Evolutionary conservation across 2,113 vertebrate genomes (phyloP).

Genomic region (Bufo gargarizans): DNA sequence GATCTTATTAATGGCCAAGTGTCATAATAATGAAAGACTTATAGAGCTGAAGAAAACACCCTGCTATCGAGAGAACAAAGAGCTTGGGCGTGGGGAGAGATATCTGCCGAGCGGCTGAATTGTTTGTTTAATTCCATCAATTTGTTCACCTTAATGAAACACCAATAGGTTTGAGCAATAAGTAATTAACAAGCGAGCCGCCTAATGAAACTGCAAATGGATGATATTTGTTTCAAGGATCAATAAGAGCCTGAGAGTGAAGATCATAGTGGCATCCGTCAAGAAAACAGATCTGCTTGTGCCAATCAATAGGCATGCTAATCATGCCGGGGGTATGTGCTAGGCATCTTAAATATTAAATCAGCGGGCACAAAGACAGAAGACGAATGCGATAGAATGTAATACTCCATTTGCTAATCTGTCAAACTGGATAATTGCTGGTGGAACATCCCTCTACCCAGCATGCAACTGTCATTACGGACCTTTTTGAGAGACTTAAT

Average conservation of each 20-base stretch:
- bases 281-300: slow-evolving; percentile 77
- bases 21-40: slow-evolving; percentile 14
- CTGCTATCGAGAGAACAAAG: slow-evolving; percentile 63
- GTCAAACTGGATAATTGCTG: slow-evolving; percentile 65
- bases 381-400: slow-evolving; percentile 48
- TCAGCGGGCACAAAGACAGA: slow-evolving; percentile 37
- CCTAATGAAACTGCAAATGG: slow-evolving; percentile 83
- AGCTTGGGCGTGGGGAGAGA: slow-evolving; percentile 48
- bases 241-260: slow-evolving; percentile 78
- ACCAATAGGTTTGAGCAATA: slow-evolving; percentile 83
- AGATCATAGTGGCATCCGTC: slow-evolving; percentile 72
- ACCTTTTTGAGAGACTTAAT: slow-evolving; percentile 63
- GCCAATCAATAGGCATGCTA: slow-evolving; percentile 72
- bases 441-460: slow-evolving; percentile 57
- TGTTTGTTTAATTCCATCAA: slow-evolving; percentile 86
- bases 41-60: slow-evolving; percentile 53
- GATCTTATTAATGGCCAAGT: slow-evolving; percentile 9
- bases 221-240: slow-evolving; percentile 77
- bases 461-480: slow-evolving; percentile 62
- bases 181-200: slow-evolving; percentile 86
- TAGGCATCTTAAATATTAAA: slow-evolving; percentile 64
- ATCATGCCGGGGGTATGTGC: slow-evolving; percentile 65
- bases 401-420: slow-evolving; percentile 64
- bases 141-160: slow-evolving; percentile 90
- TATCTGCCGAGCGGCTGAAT: slow-evolving; percentile 64